Conservation (phyloP, 2,113 vertebrate species). For the Chionis minor region DNA sequence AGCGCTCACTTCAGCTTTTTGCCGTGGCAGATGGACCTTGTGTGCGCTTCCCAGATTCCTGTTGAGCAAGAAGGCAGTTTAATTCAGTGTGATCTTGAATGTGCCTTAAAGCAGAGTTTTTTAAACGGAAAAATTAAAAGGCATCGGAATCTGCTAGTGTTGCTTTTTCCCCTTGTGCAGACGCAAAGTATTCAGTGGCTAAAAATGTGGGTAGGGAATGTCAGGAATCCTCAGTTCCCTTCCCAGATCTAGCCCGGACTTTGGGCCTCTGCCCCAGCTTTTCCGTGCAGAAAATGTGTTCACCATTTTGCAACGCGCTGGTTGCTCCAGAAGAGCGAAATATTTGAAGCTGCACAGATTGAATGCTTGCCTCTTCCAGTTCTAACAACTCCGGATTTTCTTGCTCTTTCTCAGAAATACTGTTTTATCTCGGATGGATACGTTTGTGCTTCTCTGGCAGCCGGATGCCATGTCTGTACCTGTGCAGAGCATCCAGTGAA, state of each 20-base stretch:
- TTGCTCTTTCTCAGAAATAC: not conserved
- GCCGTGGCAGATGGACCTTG: fast-evolving
- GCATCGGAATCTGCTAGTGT: not conserved
- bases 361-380: fast-evolving
- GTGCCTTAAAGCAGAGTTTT: slow-evolving; percentile 1
- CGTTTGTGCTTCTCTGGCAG: not conserved
- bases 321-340: not conserved
- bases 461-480: not conserved
- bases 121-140: not conserved
- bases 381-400: not conserved
- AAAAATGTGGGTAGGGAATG: slow-evolving; percentile 50
- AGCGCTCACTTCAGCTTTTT: not conserved
- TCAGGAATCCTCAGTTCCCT: slow-evolving; percentile 16
- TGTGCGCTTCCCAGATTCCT: not conserved
- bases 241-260: not conserved
- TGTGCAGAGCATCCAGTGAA: not conserved
- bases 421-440: fast-evolving
- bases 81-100: not conserved
- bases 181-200: not conserved
- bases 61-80: not conserved
- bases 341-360: not conserved
- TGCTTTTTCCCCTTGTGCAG: slow-evolving; percentile 6
- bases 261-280: not conserved
- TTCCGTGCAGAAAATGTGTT: not conserved
- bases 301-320: not conserved